phyloP scores from a whole-genome alignment of 2,888 invertebrate species.

The Stenchaetothrips biformis region DNA sequence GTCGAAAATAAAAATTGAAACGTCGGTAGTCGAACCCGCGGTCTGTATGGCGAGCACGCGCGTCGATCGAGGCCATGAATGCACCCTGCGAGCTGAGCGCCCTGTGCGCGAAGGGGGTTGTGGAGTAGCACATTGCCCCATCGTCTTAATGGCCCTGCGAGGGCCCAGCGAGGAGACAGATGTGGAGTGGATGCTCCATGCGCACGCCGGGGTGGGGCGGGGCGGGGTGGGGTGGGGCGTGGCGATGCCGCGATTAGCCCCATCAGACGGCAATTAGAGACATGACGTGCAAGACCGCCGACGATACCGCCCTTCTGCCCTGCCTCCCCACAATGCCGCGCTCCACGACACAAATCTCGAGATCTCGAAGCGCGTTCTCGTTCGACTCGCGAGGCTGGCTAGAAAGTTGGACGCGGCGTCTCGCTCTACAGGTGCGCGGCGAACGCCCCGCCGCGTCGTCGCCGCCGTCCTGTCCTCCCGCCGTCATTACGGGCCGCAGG shows the following conservation, averaged over 20 bases:
- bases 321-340: background rate
- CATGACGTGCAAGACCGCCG: background rate
- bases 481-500: conserved; percentile 6
- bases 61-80: too few species aligned
- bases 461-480: background rate
- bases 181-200: background rate
- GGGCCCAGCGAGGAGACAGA: background rate
- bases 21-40: too few species aligned
- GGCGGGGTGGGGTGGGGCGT: background rate
- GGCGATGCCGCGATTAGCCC: background rate
- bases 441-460: background rate
- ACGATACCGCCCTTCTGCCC: background rate
- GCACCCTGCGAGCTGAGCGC: too few species aligned
- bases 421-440: background rate
- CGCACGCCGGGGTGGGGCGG: background rate
- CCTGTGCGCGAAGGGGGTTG: too few species aligned
- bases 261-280: conserved; percentile 20
- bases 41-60: too few species aligned
- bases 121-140: background rate
- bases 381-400: background rate
- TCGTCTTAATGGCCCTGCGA: conserved; percentile 4
- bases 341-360: background rate
- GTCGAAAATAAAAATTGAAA: too few species aligned
- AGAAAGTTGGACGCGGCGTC: background rate
- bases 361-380: background rate